Evolutionary conservation across 2,888 invertebrate genomes (phyloP), one percentile per base, ranked within the genome.

Genomic region (Exocentrus adspersus): DNA sequence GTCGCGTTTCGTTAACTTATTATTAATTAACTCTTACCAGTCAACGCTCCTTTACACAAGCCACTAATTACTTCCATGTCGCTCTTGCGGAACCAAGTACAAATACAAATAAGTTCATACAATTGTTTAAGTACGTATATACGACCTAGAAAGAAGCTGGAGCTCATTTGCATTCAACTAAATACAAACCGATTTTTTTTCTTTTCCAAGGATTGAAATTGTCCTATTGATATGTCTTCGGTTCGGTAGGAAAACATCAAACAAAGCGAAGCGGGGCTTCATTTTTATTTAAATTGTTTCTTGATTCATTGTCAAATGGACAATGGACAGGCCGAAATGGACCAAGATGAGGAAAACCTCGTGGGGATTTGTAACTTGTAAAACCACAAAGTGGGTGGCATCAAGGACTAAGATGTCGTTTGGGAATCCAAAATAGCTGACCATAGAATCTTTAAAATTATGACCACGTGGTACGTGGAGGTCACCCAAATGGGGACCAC

Each of bases 321-420:
- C 60, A 64, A 64, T 64, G 64, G 61, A 58, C 57, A 53, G 28
- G 30, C 57, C 56, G 61, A 61, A 65, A n/a, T 60, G 56, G 61
- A 61, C 52, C 43, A 57, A 56, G 57, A 41, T 59, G 53, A 54
- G 42, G 20, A 53, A 53, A 41, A 42, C 41, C 20, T n/a, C 17
- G 37, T 17, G 19, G 32, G 58, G 16, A 10, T 16, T 46, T 54
- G 42, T 46, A 63, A n/a, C n/a, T n/a, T n/a, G n/a, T n/a, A n/a
- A n/a, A n/a, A n/a, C 28, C 46, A 60, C 64, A 64, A 64, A 64
- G 67, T 67, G 67, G 67, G 67, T 67, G 67, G 67, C 52, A 64
- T 61, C 43, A 46, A 53, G 59, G 17, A 65, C n/a, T n/a, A n/a
- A n/a, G n/a, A n/a, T n/a, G n/a, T n/a, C n/a, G n/a, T n/a, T n/a